Evolutionary conservation across 2,113 vertebrate species (phyloP), one percentile per base, ranked within the genome.

Genomic region (Heterochromis multidens): DNA sequence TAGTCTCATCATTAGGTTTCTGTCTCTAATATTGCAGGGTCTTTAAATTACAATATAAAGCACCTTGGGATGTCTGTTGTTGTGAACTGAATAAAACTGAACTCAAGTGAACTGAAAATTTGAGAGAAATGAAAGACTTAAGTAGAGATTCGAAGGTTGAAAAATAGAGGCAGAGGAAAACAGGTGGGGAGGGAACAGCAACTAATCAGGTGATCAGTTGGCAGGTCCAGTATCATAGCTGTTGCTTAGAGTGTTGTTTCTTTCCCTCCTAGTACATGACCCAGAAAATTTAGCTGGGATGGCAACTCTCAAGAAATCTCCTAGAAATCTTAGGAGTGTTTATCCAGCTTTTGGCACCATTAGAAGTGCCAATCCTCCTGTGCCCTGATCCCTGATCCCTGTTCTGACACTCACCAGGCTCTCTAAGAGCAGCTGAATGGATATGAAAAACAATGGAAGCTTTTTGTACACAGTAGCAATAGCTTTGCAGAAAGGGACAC

Each of bases 291-390:
- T 86, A 59, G 84, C 88, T 79, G 10, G 49, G 74, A 85, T 80
- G 72, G 87, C 89, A 90, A 88, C 43, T 83, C 92, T 92, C 14
- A 27, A 56, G 82, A 93, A 93, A 91, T 85, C 83, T 80, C 80
- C 27, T 35, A 12, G 77, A 90, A 92, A 90, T 90, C 87, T 87
- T 37, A 59, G 77, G 29, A 85, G 77, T 92, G 85, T 93, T 94
- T 87, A 93, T 93, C 88, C 91, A 87, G 85, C 37, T 57, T 88
- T 87, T 92, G 88, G 92, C 87, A 87, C 70, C n/a, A 82, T 83
- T 85, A 62, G 61, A 82, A 46, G 88, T 79, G 83, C 81, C 87
- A 92, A 77, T 82, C 83, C 87, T 82, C 29, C 80, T 58, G 60
- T 72, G 84, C 6, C 3, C 84, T 89, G 87, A 93, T 90, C 92